A percentile compares a stretch with the other conserved stretches of the same genome.
Conservation (phyloP, 64 coral and sea anemone genomes). For the Actinia equina region DNA sequence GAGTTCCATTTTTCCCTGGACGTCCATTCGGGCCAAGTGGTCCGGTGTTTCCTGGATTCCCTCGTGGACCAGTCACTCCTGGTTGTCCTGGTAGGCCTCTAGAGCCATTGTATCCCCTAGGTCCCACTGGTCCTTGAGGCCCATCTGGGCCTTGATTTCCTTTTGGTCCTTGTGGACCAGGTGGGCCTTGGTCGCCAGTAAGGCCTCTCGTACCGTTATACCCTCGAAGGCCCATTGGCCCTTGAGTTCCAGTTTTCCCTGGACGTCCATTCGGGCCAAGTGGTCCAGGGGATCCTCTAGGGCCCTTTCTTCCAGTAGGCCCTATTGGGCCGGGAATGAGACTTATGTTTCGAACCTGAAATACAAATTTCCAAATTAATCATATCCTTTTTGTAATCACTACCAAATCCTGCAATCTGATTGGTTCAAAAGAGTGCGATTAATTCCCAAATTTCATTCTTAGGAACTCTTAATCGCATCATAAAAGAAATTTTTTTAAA, state of each 20-base stretch:
- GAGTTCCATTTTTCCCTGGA: slow-evolving; percentile 16
- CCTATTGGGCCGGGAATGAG: neutral
- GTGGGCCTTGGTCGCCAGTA: slow-evolving; percentile 12
- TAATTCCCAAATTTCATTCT: too few species aligned
- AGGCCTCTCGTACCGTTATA: slow-evolving; percentile 28
- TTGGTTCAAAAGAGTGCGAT: too few species aligned
- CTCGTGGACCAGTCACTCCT: slow-evolving; percentile 20
- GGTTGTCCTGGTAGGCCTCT: neutral
- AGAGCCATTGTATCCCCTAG: slow-evolving; percentile 23
- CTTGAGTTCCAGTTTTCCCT: slow-evolving; percentile 11
- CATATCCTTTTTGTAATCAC: too few species aligned
- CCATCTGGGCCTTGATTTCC: slow-evolving; percentile 32
- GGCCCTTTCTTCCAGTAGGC: neutral
- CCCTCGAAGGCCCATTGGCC: slow-evolving; percentile 12
- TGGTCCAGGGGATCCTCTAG: neutral
- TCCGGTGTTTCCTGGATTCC: slow-evolving; percentile 30
- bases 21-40: neutral
- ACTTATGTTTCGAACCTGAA: neutral
- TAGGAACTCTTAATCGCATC: too few species aligned
- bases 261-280: neutral
- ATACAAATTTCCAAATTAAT: neutral
- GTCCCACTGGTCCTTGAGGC: slow-evolving; percentile 7
- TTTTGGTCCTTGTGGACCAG: slow-evolving; percentile 18
- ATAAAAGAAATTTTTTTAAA: too few species aligned
- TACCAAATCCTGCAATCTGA: too few species aligned